phyloP scores from a whole-genome alignment of 2,888 invertebrate species.

The Drosophila niveifrons region DNA sequence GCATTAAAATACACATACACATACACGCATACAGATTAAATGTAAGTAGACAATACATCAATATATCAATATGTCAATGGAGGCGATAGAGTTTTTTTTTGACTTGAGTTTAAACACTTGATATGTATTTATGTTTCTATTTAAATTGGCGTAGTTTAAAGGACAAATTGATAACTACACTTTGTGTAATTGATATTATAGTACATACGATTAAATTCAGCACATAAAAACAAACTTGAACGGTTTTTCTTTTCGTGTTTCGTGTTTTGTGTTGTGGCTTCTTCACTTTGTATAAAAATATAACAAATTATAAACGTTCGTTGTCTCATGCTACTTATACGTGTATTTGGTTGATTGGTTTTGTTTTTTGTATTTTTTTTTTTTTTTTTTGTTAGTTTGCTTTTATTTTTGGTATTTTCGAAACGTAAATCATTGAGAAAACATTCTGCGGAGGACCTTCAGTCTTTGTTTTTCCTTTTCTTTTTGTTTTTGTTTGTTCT shows the following conservation, averaged over 20 bases:
- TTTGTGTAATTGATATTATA: slow-evolving; percentile 3
- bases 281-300: slow-evolving; percentile 69
- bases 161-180: slow-evolving; percentile 53
- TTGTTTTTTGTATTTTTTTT: slow-evolving; percentile 20
- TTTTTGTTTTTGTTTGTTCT: slow-evolving; percentile 24
- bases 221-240: slow-evolving; percentile 53
- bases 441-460: slow-evolving; percentile 81
- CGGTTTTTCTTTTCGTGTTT: slow-evolving; percentile 13
- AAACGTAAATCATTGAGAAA: slow-evolving; percentile 64
- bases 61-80: slow-evolving; percentile 73
- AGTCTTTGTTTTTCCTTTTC: slow-evolving; percentile 62
- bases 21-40: slow-evolving; percentile 49
- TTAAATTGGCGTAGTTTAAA: slow-evolving; percentile 71
- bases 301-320: slow-evolving; percentile 79
- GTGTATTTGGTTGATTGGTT: slow-evolving; percentile 50
- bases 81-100: slow-evolving; percentile 58
- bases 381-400: slow-evolving; percentile 7
- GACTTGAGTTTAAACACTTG: slow-evolving; percentile 66
- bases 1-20: slow-evolving; percentile 42
- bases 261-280: not conserved
- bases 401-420: slow-evolving; percentile 17
- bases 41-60: slow-evolving; percentile 78
- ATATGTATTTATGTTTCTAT: slow-evolving; percentile 56
- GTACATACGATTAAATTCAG: slow-evolving; percentile 52
- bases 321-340: slow-evolving; percentile 66